phyloP scores from a whole-genome alignment of 23 tunicate species.

The Botrylloides violaceus region DNA sequence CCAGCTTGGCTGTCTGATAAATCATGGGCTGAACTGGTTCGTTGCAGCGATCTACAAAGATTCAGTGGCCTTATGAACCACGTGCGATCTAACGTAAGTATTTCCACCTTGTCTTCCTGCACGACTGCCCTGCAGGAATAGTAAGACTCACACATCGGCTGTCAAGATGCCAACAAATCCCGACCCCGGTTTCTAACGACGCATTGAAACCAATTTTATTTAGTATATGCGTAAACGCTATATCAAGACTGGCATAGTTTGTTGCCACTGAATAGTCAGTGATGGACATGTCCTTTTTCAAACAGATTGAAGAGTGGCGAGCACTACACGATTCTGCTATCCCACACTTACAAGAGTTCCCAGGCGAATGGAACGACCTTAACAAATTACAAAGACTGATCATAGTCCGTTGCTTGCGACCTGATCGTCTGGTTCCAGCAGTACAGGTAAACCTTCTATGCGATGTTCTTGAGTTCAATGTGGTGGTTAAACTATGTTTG shows the following conservation, averaged over 20 bases:
- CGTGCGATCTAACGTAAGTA: constrained; percentile 38
- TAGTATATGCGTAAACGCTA: no score
- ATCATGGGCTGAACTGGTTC: constrained; percentile 85
- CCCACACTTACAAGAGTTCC: constrained; percentile 45
- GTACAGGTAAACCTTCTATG: constrained; percentile 42
- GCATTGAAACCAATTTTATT: not conserved
- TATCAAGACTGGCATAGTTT: no score
- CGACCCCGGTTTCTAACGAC: no score
- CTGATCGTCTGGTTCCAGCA: constrained; percentile 80
- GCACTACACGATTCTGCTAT: constrained; percentile 50
- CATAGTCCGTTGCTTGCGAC: constrained; percentile 66
- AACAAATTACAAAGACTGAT: constrained; percentile 42
- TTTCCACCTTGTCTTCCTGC: no score
- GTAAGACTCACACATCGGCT: no score
- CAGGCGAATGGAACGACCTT: constrained; percentile 57
- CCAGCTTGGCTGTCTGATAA: constrained; percentile 72
- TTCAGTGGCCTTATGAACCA: constrained; percentile 69
- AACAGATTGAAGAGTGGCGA: constrained; percentile 48
- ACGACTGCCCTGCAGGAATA: no score
- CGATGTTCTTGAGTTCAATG: no score
- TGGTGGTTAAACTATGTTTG: not conserved
- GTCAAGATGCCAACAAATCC: no score
- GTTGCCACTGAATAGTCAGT: no score
- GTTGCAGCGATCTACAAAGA: constrained; percentile 50
- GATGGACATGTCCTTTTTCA: no score